Conservation (phyloP, 2,113 vertebrate genomes). For the Sebastes schlegelii region DNA sequence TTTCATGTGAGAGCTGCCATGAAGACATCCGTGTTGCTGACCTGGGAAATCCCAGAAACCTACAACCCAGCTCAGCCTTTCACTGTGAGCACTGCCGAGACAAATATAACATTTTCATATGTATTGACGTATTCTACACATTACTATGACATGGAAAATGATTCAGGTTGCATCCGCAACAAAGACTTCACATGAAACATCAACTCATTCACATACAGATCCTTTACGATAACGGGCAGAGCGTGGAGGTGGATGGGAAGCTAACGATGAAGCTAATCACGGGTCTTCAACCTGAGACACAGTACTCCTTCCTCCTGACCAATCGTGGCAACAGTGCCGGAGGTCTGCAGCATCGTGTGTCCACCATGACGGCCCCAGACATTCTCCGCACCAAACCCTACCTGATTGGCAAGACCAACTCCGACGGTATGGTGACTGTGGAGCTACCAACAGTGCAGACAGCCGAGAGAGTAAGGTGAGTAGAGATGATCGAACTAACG, state of each 20-base stretch:
- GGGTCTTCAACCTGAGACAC: slow-evolving; percentile 96
- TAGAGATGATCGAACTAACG: neutral
- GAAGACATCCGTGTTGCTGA: slow-evolving; percentile 97
- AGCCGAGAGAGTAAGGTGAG: slow-evolving; percentile 94
- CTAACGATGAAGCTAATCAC: slow-evolving; percentile 96
- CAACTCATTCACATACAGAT: slow-evolving; percentile 83
- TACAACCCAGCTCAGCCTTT: slow-evolving; percentile 99
- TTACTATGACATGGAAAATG: neutral
- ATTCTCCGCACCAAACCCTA: slow-evolving; percentile 94
- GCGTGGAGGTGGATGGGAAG: slow-evolving; percentile 96
- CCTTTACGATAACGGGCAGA: slow-evolving; percentile 98
- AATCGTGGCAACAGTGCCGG: slow-evolving; percentile 98
- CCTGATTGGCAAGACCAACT: slow-evolving; percentile 93
- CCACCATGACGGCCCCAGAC: slow-evolving; percentile 94
- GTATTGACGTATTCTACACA: neutral
- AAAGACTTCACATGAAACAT: neutral
- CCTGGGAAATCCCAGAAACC: slow-evolving; percentile 99
- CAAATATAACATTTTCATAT: neutral
- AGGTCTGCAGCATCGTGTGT: slow-evolving; percentile 96
- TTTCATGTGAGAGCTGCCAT: slow-evolving; percentile 99
- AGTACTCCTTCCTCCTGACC: slow-evolving; percentile 97
- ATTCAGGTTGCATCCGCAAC: neutral
- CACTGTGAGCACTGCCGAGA: slow-evolving; percentile 88
- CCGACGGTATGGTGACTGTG: slow-evolving; percentile 96
- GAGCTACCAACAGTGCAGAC: slow-evolving; percentile 93